These are phyloP conservation scores for Maniola hyperantus DNA, from an alignment of 2,888 invertebrate species.

Conservation along the genomic window DNA sequence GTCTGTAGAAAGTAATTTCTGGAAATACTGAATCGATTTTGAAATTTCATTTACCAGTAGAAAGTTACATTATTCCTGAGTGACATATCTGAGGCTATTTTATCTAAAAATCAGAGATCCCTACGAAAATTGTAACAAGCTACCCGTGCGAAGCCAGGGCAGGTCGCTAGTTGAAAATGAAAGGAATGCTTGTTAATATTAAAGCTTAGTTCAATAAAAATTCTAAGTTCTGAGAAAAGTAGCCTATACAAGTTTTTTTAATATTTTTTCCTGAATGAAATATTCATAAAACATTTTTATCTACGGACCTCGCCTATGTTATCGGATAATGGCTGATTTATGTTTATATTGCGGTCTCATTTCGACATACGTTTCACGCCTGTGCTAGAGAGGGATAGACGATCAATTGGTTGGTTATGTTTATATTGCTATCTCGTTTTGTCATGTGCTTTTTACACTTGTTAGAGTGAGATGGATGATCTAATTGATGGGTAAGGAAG, in stretches of 20 bases:
- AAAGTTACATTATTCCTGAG: too few species aligned
- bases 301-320: conserved; percentile 28
- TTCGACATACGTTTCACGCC: conserved; percentile 1
- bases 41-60: too few species aligned
- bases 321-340: conserved; percentile 37
- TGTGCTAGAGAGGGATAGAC: conserved; percentile 28
- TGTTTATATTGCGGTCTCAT: conserved; percentile 41
- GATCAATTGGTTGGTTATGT: conserved; percentile 36
- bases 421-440: background rate
- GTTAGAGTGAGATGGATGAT: background rate
- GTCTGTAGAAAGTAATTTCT: too few species aligned
- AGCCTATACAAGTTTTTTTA: background rate
- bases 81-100: too few species aligned
- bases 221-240: background rate
- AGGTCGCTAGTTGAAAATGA: too few species aligned
- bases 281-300: conserved; percentile 23
- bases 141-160: too few species aligned
- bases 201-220: too few species aligned
- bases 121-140: too few species aligned
- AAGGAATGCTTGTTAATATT: too few species aligned
- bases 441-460: background rate
- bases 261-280: background rate
- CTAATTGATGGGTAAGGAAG: background rate
- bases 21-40: too few species aligned
- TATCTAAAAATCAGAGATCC: too few species aligned